Conservation (phyloP, 2,113 vertebrate species). For the Larimichthys polyactis region DNA sequence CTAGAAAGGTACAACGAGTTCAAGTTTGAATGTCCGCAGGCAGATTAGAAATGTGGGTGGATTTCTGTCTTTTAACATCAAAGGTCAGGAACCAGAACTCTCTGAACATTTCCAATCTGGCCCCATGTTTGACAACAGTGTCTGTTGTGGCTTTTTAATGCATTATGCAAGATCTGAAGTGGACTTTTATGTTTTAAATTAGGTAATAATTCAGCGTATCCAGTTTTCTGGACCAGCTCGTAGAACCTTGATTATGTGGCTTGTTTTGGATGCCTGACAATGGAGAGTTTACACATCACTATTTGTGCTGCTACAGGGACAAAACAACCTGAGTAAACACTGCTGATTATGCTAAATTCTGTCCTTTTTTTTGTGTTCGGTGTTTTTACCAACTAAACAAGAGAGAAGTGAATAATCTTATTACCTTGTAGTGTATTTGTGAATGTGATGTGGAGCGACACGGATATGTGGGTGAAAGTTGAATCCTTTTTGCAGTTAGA, state of each 20-base stretch:
- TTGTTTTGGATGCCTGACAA: conserved; percentile 42
- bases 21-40: conserved; percentile 10
- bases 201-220: conserved; percentile 9
- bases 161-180: neutral
- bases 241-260: neutral
- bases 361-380: neutral
- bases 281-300: conserved; percentile 26
- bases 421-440: neutral
- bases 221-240: conserved; percentile 5
- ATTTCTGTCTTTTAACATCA: conserved; percentile 26
- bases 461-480: conserved; percentile 77
- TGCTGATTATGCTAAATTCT: neutral
- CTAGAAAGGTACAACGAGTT: conserved; percentile 24
- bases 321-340: conserved; percentile 32
- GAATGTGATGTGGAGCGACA: conserved; percentile 11
- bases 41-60: too few relatives aligned
- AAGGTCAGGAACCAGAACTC: conserved; percentile 7
- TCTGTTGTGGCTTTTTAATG: conserved; percentile 1
- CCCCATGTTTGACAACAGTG: neutral
- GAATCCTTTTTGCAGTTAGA: conserved; percentile 54
- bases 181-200: neutral
- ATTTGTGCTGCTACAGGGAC: conserved; percentile 19
- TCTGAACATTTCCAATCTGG: conserved; percentile 21
- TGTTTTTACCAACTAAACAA: conserved; percentile 6
- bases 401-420: neutral